phyloP scores from a whole-genome alignment of 2,888 invertebrate genomes.

The Oscheius myriophilus region DNA sequence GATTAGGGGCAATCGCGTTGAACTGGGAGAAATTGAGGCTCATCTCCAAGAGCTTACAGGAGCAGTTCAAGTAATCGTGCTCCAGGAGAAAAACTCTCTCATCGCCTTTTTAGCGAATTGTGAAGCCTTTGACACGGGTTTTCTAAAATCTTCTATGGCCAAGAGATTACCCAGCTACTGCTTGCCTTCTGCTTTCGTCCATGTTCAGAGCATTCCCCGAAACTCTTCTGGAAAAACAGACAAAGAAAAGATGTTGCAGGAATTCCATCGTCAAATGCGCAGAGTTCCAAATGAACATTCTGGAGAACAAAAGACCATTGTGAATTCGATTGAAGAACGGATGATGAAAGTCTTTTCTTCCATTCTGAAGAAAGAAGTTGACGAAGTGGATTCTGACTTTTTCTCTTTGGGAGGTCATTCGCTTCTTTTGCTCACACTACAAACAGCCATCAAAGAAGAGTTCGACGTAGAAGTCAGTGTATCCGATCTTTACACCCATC shows the following conservation, averaged over 20 bases:
- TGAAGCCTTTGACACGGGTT: background rate
- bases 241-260: slow-evolving; percentile 43
- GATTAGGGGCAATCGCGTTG: slow-evolving; percentile 48
- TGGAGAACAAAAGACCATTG: slow-evolving; percentile 32
- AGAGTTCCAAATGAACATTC: slow-evolving; percentile 23
- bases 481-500: slow-evolving; percentile 14
- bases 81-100: slow-evolving; percentile 34
- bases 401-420: slow-evolving; percentile 63
- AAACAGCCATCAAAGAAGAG: slow-evolving; percentile 41
- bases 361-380: slow-evolving; percentile 10
- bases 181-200: slow-evolving; percentile 47
- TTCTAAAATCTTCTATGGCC: background rate
- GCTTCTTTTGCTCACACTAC: slow-evolving; percentile 52
- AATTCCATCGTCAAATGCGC: slow-evolving; percentile 33
- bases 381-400: slow-evolving; percentile 43
- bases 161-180: slow-evolving; percentile 10
- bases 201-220: slow-evolving; percentile 44
- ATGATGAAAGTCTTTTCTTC: slow-evolving; percentile 2
- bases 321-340: slow-evolving; percentile 38
- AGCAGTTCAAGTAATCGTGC: slow-evolving; percentile 16
- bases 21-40: slow-evolving; percentile 40
- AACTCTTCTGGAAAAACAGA: slow-evolving; percentile 58
- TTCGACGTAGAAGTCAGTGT: slow-evolving; percentile 40
- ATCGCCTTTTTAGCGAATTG: slow-evolving; percentile 43
- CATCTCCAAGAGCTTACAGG: slow-evolving; percentile 17